Conservation (phyloP, 2,797 vertebrate species). For the Enteromius radiatus region DNA sequence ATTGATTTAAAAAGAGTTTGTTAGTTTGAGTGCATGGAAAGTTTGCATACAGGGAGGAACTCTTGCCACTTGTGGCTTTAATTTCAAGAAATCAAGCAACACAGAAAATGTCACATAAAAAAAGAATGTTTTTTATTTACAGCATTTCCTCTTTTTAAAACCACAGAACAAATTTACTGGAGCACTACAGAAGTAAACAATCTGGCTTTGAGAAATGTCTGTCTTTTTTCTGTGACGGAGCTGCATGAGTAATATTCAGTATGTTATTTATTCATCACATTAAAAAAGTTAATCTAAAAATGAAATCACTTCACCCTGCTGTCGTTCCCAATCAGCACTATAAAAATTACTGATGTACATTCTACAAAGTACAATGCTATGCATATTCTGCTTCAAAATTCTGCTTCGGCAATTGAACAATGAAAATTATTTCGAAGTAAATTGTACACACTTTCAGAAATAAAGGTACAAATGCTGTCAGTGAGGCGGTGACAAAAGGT, state of each 20-base stretch:
- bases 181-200: not conserved
- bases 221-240: not conserved
- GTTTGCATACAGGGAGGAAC: conserved; percentile 20
- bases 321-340: not conserved
- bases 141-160: not conserved
- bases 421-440: not conserved
- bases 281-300: not conserved
- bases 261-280: not conserved
- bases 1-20: conserved; percentile 4
- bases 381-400: not conserved
- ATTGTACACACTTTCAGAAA: not conserved
- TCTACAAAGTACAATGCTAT: not conserved
- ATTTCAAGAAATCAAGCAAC: conserved; percentile 19
- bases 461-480: no score
- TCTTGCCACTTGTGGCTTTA: conserved; percentile 8
- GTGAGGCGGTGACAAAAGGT: no score
- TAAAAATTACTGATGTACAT: not conserved
- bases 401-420: not conserved
- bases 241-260: not conserved
- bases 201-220: not conserved
- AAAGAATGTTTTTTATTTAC: not conserved
- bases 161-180: not conserved
- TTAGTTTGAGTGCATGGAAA: not conserved
- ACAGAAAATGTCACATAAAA: conserved; percentile 8
- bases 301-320: not conserved